phyloP scores from a whole-genome alignment of 2,797 vertebrate genomes.

The Chloroceryle amazona region DNA sequence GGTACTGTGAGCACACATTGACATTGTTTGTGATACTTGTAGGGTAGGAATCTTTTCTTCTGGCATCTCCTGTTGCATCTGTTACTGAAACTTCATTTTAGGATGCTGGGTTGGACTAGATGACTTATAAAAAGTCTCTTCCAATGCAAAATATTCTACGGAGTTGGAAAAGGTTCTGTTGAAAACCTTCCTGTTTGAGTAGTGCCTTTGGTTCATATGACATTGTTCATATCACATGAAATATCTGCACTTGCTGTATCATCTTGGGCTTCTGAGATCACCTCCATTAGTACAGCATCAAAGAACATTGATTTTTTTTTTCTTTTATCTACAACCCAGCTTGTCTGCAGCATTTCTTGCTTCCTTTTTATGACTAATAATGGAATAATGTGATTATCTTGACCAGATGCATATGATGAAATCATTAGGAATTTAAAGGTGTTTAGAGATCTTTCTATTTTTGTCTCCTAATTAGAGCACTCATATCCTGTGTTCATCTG shows the following conservation, averaged over 20 bases:
- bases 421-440: not conserved
- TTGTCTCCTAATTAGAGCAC: not conserved
- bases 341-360: not conserved
- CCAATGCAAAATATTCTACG: not conserved
- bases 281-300: slow-evolving; percentile 32
- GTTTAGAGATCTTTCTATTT: not conserved
- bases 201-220: not conserved
- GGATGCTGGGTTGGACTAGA: not conserved
- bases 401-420: not conserved
- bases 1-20: not conserved
- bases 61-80: not conserved
- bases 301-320: not conserved
- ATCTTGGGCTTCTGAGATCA: not conserved
- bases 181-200: not conserved
- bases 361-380: slow-evolving; percentile 21
- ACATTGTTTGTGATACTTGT: not conserved
- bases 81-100: not conserved
- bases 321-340: not conserved
- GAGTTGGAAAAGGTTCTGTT: not conserved
- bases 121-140: not conserved
- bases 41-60: not conserved
- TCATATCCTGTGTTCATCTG: not conserved
- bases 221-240: not conserved
- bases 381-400: not conserved
- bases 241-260: not conserved